A percentile compares a stretch with the other conserved stretches of the same genome.
Evolutionary conservation across 2,113 vertebrate genomes (phyloP).

Genomic region (Herpetotheres cachinnans): DNA sequence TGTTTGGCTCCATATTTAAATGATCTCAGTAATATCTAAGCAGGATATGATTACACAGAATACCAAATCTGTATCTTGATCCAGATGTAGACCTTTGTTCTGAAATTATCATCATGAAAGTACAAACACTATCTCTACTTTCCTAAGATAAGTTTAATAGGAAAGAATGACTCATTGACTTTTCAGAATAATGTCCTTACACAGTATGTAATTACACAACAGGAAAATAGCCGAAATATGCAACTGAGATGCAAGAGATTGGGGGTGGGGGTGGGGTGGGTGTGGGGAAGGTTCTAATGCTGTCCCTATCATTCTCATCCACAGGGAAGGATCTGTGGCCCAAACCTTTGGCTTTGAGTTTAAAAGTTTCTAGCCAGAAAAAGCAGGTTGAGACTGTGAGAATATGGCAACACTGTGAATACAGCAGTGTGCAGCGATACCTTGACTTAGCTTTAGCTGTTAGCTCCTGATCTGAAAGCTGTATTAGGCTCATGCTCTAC

Average conservation of each 20-base stretch:
- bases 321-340: not conserved
- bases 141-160: not conserved
- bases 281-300: not conserved
- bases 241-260: not conserved
- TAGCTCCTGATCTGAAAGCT: not conserved
- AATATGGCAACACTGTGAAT: not conserved
- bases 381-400: not conserved
- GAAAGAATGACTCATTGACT: not conserved
- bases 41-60: not conserved
- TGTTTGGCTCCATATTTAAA: not conserved
- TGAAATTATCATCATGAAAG: not conserved
- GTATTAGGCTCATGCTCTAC: not conserved
- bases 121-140: not conserved
- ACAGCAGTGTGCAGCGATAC: not conserved
- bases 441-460: not conserved
- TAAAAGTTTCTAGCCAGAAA: not conserved
- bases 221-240: not conserved
- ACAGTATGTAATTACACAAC: not conserved
- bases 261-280: accelerated
- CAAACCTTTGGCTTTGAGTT: not conserved
- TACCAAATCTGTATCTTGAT: not conserved
- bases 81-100: not conserved
- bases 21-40: not conserved
- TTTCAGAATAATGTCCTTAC: not conserved
- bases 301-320: not conserved